Percentiles rank a stretch among this genome's conserved stretches.
phyloP scores from a whole-genome alignment of 2,113 vertebrate genomes.

The Esox niger region DNA sequence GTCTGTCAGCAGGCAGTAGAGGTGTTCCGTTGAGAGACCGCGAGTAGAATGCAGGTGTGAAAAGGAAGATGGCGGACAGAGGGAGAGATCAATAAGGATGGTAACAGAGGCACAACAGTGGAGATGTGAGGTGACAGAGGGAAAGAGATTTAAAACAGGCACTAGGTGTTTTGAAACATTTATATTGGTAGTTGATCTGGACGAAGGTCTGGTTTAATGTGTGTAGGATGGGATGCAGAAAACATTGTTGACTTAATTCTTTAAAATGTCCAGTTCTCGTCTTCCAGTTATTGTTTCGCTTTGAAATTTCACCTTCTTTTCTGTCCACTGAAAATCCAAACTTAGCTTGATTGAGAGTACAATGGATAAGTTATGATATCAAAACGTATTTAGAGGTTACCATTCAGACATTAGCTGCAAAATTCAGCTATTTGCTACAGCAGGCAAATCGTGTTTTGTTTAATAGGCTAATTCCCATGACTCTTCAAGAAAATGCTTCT shows the following conservation, averaged over 20 bases:
- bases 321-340: conserved; percentile 36
- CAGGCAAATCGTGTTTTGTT: conserved; percentile 24
- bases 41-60: conserved; percentile 29
- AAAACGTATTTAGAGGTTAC: conserved; percentile 29
- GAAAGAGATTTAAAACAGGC: conserved; percentile 26
- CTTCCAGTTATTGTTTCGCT: conserved; percentile 8
- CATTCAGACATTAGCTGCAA: conserved; percentile 34
- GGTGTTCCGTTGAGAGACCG: background rate
- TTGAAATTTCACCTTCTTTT: conserved; percentile 23
- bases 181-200: conserved; percentile 8
- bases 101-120: conserved; percentile 26
- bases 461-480: conserved; percentile 20
- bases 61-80: conserved; percentile 37
- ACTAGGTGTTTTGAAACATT: conserved; percentile 13
- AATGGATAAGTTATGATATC: conserved; percentile 10
- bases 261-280: conserved; percentile 11
- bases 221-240: conserved; percentile 25
- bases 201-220: conserved; percentile 8
- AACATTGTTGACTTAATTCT: conserved; percentile 22
- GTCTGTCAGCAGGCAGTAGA: background rate
- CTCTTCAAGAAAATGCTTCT: conserved; percentile 15
- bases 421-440: conserved; percentile 33
- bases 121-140: conserved; percentile 24
- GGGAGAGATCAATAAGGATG: conserved; percentile 27
- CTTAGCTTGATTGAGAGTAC: conserved; percentile 4